Evolutionary conservation across 2,113 vertebrate genomes (phyloP).

Genomic region (Pterocles gutturalis): DNA sequence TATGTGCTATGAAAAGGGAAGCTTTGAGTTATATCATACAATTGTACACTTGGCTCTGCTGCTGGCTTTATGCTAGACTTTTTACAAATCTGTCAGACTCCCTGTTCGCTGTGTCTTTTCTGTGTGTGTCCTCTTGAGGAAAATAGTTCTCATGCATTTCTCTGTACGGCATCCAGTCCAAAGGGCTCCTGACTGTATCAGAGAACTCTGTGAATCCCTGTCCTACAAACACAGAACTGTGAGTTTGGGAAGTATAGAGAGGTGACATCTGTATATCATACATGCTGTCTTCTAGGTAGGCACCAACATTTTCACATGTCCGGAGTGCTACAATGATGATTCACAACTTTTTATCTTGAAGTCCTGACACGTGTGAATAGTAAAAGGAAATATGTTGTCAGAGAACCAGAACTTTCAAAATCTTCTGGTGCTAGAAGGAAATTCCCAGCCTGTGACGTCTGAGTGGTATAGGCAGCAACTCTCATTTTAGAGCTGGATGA

Average conservation of each 20-base stretch:
- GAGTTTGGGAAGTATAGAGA: neutral
- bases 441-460: neutral
- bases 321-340: neutral
- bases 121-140: neutral
- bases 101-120: neutral
- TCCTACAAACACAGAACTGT: neutral
- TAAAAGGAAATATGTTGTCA: neutral
- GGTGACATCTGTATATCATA: neutral
- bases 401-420: neutral
- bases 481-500: neutral
- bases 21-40: neutral
- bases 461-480: neutral
- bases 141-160: neutral
- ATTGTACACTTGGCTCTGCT: neutral
- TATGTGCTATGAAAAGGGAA: neutral
- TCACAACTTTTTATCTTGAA: neutral
- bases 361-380: neutral
- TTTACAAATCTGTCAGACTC: neutral
- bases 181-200: neutral
- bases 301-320: accelerated
- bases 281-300: neutral
- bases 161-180: neutral
- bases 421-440: neutral
- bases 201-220: neutral
- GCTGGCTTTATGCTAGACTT: neutral